phyloP scores from a whole-genome alignment of 2,888 invertebrate genomes.

The Caenorhabditis zanzibari region DNA sequence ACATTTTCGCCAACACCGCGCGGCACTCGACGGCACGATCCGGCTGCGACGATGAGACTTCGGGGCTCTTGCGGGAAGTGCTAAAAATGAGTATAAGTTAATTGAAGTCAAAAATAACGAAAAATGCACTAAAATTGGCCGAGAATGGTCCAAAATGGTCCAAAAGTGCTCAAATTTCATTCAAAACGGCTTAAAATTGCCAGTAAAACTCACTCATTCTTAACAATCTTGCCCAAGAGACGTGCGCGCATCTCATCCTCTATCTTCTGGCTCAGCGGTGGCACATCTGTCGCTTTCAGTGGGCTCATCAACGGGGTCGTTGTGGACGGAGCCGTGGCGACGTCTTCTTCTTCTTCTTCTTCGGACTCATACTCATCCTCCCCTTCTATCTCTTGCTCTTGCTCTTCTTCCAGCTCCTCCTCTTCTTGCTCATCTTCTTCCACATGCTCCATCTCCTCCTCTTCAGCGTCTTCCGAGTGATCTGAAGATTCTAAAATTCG shows the following conservation, averaged over 20 bases:
- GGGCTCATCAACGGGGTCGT: no score
- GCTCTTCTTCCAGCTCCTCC: background rate
- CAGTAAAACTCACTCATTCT: background rate
- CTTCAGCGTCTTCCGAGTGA: background rate
- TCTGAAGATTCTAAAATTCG: background rate
- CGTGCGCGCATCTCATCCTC: background rate
- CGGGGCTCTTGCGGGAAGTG: background rate
- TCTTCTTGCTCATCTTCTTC: conserved; percentile 5
- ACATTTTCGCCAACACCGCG: conserved; percentile 28
- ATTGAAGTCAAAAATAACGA: no score
- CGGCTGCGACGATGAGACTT: background rate
- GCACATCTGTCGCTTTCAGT: background rate
- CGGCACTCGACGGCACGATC: conserved; percentile 26
- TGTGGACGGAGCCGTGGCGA: background rate
- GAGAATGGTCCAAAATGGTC: no score
- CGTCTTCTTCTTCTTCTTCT: conserved; percentile 11
- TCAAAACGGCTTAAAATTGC: no score
- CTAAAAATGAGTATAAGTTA: no score
- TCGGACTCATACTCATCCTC: conserved; percentile 34
- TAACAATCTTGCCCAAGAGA: conserved; percentile 10
- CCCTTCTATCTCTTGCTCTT: conserved; percentile 6
- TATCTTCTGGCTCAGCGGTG: background rate
- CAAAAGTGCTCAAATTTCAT: no score
- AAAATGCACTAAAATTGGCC: no score
- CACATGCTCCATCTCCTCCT: background rate